Base-by-base conservation (phyloP, 2,888 invertebrate genomes). In the Ommatoiulus sabulosus region DNA sequence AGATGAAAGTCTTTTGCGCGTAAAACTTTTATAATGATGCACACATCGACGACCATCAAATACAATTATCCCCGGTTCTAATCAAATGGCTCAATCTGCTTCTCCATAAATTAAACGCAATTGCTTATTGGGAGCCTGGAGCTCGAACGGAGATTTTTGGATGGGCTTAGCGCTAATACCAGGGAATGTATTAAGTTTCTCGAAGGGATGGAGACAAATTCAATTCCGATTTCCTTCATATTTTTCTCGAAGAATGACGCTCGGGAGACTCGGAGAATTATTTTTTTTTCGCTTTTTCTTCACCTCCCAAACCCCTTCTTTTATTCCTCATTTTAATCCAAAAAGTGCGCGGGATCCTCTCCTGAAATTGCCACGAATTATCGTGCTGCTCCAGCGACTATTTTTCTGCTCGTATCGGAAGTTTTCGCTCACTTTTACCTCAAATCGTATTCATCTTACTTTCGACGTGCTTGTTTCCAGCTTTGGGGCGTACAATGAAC, bases 1-100 rank as follows among this genome's bases (percentile, higher is more conserved):
- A 44, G 43, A 44, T 43, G 20, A 85, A 85, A 43, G 6, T 44
- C 44, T 44, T 85, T 85, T 43, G 44, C 85, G 12, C 44, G 44
- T 85, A 44, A 85, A 85, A 44, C 46, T 85, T 85, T 85, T 46
- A 46, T 85, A 85, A 85, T 85, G n/a, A 85, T 85, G 46, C 85
- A 85, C 85, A 85, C 85, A 85, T 85, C 85, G 46, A 44, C 85
- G 85, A 85, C 85, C 46, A 46, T 85, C 85, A 85, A 85, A 85
- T 46, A 85, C 46, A 85, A 46, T 85, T 85, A 85, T 85, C 85
- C 44, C 46, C 44, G 85, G 72, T 20, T 85, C 46, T 85, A 85
- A 85, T 85, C 85, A 85, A 85, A 85, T 85, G 46, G 85, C 85
- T 85, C 85, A 44, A 85, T 85, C 44, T 85, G 85, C 46, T n/a